These are phyloP conservation scores for Ceryle rudis DNA, from an alignment of 2,797 vertebrate species.

Conservation along the genomic window DNA sequence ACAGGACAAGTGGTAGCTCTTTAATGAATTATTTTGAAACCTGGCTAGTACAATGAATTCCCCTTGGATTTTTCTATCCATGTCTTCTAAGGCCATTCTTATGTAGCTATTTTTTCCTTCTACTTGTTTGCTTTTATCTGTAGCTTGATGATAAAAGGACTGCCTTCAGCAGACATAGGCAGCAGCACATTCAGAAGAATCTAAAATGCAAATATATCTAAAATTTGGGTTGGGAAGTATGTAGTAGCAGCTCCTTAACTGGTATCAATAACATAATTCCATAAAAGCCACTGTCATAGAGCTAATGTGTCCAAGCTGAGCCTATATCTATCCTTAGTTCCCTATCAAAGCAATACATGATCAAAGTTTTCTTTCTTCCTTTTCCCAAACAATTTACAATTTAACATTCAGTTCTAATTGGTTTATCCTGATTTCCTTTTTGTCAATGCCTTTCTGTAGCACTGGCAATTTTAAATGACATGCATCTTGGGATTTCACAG, in stretches of 20 bases:
- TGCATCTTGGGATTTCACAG: background rate
- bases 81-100: conserved; percentile 24
- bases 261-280: background rate
- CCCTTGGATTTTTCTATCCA: background rate
- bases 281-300: background rate
- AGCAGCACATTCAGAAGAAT: background rate
- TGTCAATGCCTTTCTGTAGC: conserved; percentile 33
- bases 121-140: conserved; percentile 44
- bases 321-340: background rate
- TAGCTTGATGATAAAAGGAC: background rate
- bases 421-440: conserved; percentile 35
- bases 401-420: conserved; percentile 28
- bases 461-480: conserved; percentile 22
- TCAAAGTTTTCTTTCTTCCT: conserved; percentile 60
- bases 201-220: conserved; percentile 24
- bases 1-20: conserved; percentile 48
- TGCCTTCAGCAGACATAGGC: background rate
- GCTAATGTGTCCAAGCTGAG: background rate
- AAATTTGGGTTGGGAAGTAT: background rate
- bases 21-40: conserved; percentile 67
- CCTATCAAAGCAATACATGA: conserved; percentile 40
- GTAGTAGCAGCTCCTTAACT: background rate
- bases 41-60: background rate
- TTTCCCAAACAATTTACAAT: conserved; percentile 35
- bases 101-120: background rate